Evolutionary conservation across 1,140 invertebrate species (phyloP).

Genomic region (Nautilus pompilius): DNA sequence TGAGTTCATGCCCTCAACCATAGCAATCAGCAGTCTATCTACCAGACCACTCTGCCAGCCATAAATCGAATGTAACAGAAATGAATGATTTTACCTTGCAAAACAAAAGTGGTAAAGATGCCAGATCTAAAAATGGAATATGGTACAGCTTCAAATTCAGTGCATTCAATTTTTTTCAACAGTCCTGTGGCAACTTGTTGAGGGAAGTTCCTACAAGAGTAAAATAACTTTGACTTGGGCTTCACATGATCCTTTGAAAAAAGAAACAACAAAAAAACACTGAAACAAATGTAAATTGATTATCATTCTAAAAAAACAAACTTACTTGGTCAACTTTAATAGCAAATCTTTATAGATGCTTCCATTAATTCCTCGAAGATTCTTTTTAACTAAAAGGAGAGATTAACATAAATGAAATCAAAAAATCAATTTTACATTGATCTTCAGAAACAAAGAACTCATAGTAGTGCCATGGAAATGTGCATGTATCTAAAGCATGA

Average conservation of each 20-base stretch:
- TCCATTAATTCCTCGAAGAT: constrained; percentile 27
- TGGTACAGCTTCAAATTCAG: constrained; percentile 27
- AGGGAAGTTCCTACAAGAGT: constrained; percentile 22
- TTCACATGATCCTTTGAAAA: not conserved
- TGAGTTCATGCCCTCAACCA: too few species aligned
- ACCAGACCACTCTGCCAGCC: too few species aligned
- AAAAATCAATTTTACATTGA: too few species aligned
- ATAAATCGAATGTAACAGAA: too few species aligned
- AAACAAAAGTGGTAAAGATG: constrained; percentile 32
- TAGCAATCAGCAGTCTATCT: too few species aligned
- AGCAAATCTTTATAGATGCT: constrained; percentile 21
- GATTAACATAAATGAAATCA: not conserved
- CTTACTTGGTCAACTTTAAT: constrained; percentile 24
- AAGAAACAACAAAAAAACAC: not conserved
- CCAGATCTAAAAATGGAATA: constrained; percentile 32
- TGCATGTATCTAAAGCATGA: too few species aligned
- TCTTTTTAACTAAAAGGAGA: constrained; percentile 23
- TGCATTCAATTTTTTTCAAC: constrained; percentile 28
- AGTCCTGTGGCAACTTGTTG: constrained; percentile 15
- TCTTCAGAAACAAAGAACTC: too few species aligned
- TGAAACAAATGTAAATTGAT: too few species aligned
- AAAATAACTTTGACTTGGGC: not conserved
- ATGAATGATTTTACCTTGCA: constrained; percentile 24
- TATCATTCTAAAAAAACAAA: too few species aligned
- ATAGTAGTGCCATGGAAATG: too few species aligned